A percentile compares a stretch with the other conserved stretches of the same genome.
Evolutionary conservation across 2,888 invertebrate genomes (phyloP).

Genomic region (Sesia apiformis): DNA sequence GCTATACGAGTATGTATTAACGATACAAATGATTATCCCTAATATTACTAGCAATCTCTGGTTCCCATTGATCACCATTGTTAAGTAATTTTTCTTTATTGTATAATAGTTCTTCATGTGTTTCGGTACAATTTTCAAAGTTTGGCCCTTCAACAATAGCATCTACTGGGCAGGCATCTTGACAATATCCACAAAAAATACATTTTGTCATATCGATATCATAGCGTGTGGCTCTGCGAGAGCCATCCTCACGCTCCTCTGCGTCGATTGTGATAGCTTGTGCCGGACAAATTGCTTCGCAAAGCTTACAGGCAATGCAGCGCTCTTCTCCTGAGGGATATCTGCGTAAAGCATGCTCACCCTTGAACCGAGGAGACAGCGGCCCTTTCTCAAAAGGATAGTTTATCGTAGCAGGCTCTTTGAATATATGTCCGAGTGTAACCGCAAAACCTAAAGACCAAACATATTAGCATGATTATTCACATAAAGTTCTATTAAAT

Average conservation of each 20-base stretch:
- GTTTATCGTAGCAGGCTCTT: conserved; percentile 97
- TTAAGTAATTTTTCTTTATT: conserved; percentile 98
- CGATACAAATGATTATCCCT: conserved; percentile 57
- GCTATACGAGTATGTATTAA: conserved; percentile 10
- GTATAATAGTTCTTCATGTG: conserved; percentile 97
- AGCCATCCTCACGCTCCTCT: conserved; percentile 95
- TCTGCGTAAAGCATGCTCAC: conserved; percentile 97
- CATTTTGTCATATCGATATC: conserved; percentile 99
- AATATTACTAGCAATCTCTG: conserved; percentile 96
- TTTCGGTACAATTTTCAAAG: conserved; percentile 98
- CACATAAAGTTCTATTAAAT: too few species aligned
- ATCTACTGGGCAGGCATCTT: conserved; percentile 98
- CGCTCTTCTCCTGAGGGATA: conserved; percentile 98
- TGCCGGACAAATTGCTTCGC: conserved; percentile 99
- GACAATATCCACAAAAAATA: conserved; percentile 99
- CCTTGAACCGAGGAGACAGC: conserved; percentile 95
- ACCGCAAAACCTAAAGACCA: conserved; percentile 82
- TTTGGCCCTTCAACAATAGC: conserved; percentile 99
- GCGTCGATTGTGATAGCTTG: conserved; percentile 99
- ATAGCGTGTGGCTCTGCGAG: conserved; percentile 95
- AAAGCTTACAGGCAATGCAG: conserved; percentile 99
- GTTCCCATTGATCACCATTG: conserved; percentile 99
- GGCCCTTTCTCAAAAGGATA: conserved; percentile 99
- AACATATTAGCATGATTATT: background rate
- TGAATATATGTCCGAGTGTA: conserved; percentile 78